Conservation (phyloP, 2,113 vertebrate genomes). For the Penelope pileata region DNA sequence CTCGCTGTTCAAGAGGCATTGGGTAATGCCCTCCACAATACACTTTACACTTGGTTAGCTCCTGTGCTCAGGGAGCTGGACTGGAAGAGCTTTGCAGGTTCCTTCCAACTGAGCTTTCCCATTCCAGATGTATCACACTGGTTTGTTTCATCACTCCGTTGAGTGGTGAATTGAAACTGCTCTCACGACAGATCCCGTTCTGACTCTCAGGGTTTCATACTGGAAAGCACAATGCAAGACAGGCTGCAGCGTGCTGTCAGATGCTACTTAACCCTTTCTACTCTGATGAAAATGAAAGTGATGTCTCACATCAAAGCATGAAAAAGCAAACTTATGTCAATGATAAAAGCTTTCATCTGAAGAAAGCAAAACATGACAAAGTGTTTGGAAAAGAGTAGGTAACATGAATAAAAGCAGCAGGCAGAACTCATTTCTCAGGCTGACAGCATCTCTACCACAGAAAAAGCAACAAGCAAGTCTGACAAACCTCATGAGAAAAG, state of each 20-base stretch:
- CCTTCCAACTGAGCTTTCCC: not conserved
- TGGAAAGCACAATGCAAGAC: not conserved
- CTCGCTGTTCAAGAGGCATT: not conserved
- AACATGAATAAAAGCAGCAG: not conserved
- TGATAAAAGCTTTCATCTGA: not conserved
- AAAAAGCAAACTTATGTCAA: not conserved
- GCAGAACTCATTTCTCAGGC: not conserved
- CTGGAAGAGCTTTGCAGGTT: not conserved
- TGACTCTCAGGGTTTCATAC: not conserved
- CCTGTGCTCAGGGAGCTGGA: not conserved
- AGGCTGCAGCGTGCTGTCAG: not conserved
- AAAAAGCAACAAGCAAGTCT: no score
- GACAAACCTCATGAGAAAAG: not conserved
- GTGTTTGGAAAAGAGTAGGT: not conserved
- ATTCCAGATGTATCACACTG: not conserved
- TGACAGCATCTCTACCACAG: not conserved
- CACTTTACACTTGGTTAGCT: not conserved
- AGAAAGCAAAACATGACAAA: not conserved
- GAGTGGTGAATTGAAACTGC: not conserved
- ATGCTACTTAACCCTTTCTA: not conserved
- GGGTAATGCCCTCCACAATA: not conserved
- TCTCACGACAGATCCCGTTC: not conserved
- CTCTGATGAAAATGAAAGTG: not conserved
- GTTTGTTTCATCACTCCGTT: not conserved
- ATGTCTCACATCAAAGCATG: not conserved